Conservation (phyloP, 2,797 vertebrate genomes). For the Salarias fasciatus region DNA sequence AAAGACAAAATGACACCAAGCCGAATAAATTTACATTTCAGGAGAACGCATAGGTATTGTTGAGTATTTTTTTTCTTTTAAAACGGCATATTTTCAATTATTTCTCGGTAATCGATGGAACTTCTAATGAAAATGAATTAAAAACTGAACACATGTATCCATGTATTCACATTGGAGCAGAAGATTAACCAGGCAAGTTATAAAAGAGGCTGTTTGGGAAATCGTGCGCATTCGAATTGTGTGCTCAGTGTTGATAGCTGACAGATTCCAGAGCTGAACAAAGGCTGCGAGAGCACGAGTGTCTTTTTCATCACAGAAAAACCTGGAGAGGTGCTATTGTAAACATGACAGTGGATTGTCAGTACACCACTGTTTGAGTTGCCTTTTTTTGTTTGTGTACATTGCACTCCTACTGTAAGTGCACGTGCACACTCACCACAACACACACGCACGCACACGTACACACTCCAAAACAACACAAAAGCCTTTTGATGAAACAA, state of each 20-base stretch:
- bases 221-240: slow-evolving; percentile 33
- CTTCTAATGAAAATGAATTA: not conserved
- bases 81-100: too few species aligned
- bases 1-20: slow-evolving; percentile 17
- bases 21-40: not conserved
- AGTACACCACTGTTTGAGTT: slow-evolving; percentile 66
- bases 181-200: slow-evolving; percentile 7
- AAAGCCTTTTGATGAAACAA: slow-evolving; percentile 74
- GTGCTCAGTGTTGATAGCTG: slow-evolving; percentile 59
- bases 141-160: too few species aligned
- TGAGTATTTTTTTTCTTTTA: too few species aligned
- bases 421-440: not conserved
- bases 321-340: slow-evolving; percentile 80
- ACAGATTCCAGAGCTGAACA: slow-evolving; percentile 71
- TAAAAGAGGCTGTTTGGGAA: slow-evolving; percentile 24
- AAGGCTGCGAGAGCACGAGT: slow-evolving; percentile 51
- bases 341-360: slow-evolving; percentile 77
- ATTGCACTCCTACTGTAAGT: slow-evolving; percentile 59
- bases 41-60: too few species aligned
- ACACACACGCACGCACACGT: slow-evolving; percentile 28
- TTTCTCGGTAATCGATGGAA: too few species aligned
- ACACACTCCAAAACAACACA: slow-evolving; percentile 50
- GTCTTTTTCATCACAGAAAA: slow-evolving; percentile 76
- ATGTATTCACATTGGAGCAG: not conserved
- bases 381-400: slow-evolving; percentile 61